Base-by-base conservation (phyloP, 2,888 invertebrate genomes). In the Polyploca ridens region DNA sequence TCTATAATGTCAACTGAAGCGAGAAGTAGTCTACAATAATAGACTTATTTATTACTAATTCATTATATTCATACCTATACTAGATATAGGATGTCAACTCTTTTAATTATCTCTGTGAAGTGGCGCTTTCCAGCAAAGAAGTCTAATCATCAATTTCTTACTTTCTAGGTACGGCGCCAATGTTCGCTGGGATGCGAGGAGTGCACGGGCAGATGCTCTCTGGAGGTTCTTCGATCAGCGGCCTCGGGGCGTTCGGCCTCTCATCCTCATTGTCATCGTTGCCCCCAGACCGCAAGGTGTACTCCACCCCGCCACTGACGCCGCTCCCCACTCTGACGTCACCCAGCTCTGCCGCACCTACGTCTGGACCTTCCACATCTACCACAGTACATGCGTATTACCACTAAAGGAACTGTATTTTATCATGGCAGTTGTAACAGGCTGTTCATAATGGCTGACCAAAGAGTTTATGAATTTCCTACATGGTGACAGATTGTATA, bases 281-380 rank as follows among this genome's bases (percentile, higher is more conserved):
- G 65, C 94, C 94, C 13, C 94, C 95, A n/a, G 95, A 95, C 74
- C 91, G 95, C 76, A 95, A 95, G 83, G 92, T 95, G n/a, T 95
- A 94, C 79, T 83, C 94, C 57, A 88, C 92, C 65, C 92, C 95
- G 27, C 94, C 95, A 3, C 91, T 95, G n/a, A 94, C 95, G 35
- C 94, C 95, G 13, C 82, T 95, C 63, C 93, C 95, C 0, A 91
- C 94, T 13, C 88, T 95, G 57, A 91, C 95, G 0, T 88, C 94
- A 4, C 90, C 94, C 2, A 76, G 83, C 7, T 70, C 85, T 7
- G 69, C 82, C 81, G 73, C 93, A 10, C 88, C 94, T 13, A 88
- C 93, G 6, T 74, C 93, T 5, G 87, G 92, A 1, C 90, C 95
- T 5, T 89, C 94, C 1, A 81, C 89, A 1, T 84, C 90, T 8